These are phyloP conservation scores for Arothron firmamentum DNA, from an alignment of 2,113 vertebrate genomes.

Conservation along the genomic window DNA sequence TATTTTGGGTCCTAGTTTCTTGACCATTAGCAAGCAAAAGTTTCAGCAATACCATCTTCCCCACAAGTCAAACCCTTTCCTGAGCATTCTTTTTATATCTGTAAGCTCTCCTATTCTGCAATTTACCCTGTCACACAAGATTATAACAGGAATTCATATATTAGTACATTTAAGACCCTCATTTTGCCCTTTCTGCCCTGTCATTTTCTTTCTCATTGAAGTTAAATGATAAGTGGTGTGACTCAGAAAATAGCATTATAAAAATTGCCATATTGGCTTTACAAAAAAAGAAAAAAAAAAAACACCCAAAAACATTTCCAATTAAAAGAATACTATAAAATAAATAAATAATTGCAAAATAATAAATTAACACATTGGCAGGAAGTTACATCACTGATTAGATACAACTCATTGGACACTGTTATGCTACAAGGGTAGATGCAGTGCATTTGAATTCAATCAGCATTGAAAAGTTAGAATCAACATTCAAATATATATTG, in stretches of 20 bases:
- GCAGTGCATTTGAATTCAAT: constrained; percentile 64
- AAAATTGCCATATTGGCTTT: constrained; percentile 23
- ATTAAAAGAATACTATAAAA: constrained; percentile 2
- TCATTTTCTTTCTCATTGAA: constrained; percentile 9
- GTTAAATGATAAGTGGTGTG: constrained; percentile 29
- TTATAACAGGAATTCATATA: constrained; percentile 37
- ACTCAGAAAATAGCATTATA: constrained; percentile 32
- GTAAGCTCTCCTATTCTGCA: constrained; percentile 30
- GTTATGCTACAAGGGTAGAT: constrained; percentile 69
- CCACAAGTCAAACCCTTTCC: background rate
- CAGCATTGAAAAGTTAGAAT: constrained; percentile 52
- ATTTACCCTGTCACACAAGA: constrained; percentile 32
- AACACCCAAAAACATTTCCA: constrained; percentile 7
- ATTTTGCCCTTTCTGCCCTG: background rate
- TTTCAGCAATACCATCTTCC: constrained; percentile 5
- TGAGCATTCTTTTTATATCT: constrained; percentile 28
- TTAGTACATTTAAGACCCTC: constrained; percentile 13
- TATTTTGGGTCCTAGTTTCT: constrained; percentile 4
- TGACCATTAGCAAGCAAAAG: background rate
- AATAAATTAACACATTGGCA: constrained; percentile 33
- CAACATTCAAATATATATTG: constrained; percentile 64
- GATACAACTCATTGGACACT: constrained; percentile 55
- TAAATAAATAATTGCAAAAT: constrained; percentile 4
- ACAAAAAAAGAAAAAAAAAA: background rate
- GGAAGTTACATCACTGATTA: constrained; percentile 54